Conservation (phyloP, 2,888 invertebrate species). For the Agriopis leucophaearia region DNA sequence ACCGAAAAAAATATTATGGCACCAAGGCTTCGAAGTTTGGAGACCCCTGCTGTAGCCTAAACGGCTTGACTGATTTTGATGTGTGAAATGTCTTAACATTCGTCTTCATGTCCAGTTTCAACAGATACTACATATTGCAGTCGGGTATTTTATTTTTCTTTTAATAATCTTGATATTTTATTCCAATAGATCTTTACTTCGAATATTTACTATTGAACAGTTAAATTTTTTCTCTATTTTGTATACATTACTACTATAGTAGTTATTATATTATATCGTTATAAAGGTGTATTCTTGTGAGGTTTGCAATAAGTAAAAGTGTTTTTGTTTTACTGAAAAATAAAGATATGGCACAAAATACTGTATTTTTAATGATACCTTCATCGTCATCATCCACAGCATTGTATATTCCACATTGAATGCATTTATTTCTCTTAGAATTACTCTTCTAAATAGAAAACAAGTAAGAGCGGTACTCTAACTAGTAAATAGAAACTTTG, state of each 20-base stretch:
- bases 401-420: not conserved
- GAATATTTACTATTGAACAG: constrained; percentile 51
- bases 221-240: constrained; percentile 46
- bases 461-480: too few relatives aligned
- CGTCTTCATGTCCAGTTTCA: too few relatives aligned
- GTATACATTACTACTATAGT: constrained; percentile 49
- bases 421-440: too few relatives aligned
- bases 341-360: constrained; percentile 77
- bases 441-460: too few relatives aligned
- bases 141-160: too few relatives aligned
- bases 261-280: constrained; percentile 43
- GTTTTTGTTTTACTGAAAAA: constrained; percentile 74
- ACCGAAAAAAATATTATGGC: too few relatives aligned
- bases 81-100: too few relatives aligned
- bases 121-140: too few relatives aligned
- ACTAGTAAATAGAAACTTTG: too few relatives aligned
- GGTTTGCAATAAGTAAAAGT: constrained; percentile 67
- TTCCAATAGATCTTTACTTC: constrained; percentile 61
- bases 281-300: constrained; percentile 57
- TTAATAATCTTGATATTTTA: constrained; percentile 35
- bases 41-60: too few relatives aligned
- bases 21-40: too few relatives aligned
- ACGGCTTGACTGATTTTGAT: too few relatives aligned
- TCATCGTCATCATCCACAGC: not conserved
- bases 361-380: constrained; percentile 38